Evolutionary conservation across 2,797 vertebrate species (phyloP), one percentile per base, ranked within the genome.

Genomic region (Huso huso): DNA sequence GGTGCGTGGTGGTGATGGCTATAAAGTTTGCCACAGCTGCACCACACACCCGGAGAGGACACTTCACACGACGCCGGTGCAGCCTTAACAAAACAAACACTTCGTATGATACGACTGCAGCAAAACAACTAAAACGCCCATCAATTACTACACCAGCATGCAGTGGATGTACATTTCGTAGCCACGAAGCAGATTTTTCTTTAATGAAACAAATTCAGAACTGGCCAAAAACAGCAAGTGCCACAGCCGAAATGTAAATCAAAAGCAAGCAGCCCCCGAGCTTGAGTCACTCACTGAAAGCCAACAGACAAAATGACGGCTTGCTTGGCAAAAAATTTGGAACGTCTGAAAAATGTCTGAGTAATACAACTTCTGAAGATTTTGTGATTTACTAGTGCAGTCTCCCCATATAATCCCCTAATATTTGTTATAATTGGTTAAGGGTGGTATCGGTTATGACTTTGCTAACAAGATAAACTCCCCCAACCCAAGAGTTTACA

Each of bases 191-290:
- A 74, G 85, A 90, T 90, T 91, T 86, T 88, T 90, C 86, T 90
- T 88, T 88, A 90, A 90, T 91, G 89, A 89, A 91, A 83, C 87
- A 83, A 79, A 82, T 78, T 75, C 72, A 70, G 75, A 75, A 82
- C 78, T 72, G 65, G 89, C 90, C 90, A 92, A 91, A 81, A 93
- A 91, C 80, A 91, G 89, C 87, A 90, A 90, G 87, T 89, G 86
- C 81, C 89, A 84, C 84, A 80, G 87, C 81, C 77, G 80, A 88
- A 86, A 88, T 82, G 85, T 90, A 91, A 93, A 90, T 91, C 84
- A 87, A 87, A 86, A 37, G 37, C 4, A 79, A 88, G 77, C 85
- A 87, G 86, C 88, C 84, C 89, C 78, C 76, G 88, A 84, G 86
- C 84, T 72, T 86, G 79, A 85, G 87, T 90, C 90, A 87, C 84